Evolutionary conservation across 2,797 vertebrate genomes (phyloP), one percentile per base, ranked within the genome.

Genomic region (Malurus leucopterus): DNA sequence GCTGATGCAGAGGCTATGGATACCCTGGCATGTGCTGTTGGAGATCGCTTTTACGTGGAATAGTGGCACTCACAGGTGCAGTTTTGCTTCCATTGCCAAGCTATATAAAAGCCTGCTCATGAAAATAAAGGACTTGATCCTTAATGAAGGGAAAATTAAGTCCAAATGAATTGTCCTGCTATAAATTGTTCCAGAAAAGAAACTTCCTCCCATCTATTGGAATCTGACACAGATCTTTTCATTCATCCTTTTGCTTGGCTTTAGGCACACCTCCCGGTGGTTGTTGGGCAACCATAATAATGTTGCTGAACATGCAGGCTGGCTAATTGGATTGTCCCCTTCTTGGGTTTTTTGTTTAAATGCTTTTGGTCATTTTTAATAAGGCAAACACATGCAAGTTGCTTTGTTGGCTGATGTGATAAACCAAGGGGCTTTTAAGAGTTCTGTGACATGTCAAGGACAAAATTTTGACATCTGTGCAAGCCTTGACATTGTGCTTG

Each of bases 221-320:
- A 85, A 51, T 57, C 49, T 92, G 82, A 93, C 90, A 91, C 89
- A 55, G 82, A 93, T 65, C 62, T 81, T 95, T 96, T 92, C 91
- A 93, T 93, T 96, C 74, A 93, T 75, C 82, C 91, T 77, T 86
- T 93, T 88, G 26, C 65, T 95, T 91, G 64, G 88, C 93, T 91
- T 85, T 63, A 89, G 85, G 92, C 88, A 83, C 86, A 92, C 81
- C 79, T 95, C 92, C 94, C 85, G 85, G 57, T 77, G 80, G 91
- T 96, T 96, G 95, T 96, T 83, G 93, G 85, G 95, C 96, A 96
- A 94, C 93, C 61, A 6, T 80, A 63, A 94, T 88, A 86, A 91
- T 41, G 78, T 73, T 89, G 91, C 91, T 93, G 95, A 93, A 90
- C 82, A 89, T 72, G 65, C 84, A 72, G 88, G 46, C 89, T 94